Evolutionary conservation across 2,797 vertebrate species (phyloP), one percentile per base, ranked within the genome.

Genomic region (Sitta carolinensis): DNA sequence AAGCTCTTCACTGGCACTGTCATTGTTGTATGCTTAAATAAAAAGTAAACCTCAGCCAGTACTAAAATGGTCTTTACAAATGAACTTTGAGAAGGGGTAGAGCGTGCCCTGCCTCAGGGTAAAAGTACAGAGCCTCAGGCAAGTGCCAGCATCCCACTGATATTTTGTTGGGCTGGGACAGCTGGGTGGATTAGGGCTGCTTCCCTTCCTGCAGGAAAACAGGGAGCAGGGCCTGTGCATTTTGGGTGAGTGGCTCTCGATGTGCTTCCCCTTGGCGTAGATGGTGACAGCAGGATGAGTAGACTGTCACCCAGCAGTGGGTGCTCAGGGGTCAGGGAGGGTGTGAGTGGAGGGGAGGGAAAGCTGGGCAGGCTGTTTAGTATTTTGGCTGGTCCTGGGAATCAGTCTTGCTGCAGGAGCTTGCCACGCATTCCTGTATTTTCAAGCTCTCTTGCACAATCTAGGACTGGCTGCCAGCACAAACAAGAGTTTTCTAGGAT

Each of bases 401-500:
- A 89, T 57, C 45, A 72, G 59, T 66, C 26, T 30, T 76, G 17
- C 34, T 61, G 50, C 50, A 77, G 70, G 48, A 77, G 64, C 20
- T 76, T 64, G 74, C 57, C 57, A 55, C 19, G 55, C 69, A 77
- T 92, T 96, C 77, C 76, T 5, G 4, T 85, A 10, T 61, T 92
- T 96, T 85, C 86, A 79, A 61, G 32, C 22, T 22, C 30, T 21
- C 13, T 93, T 96, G 79, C 4, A 4, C 82, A 92, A 92, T 32
- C 55, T 62, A 5, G 19, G 42, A 21, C 36, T 47, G 76, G 32
- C 67, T 91, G 92, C 92, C 85, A 92, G 91, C 67, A 89, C 67
- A 93, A 83, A 86, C 84, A 89, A 58, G 59, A 84, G 47, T 84
- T 89, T 84, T 78, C 47, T 80, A 30, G 73, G 58, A 34, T 84